Evolutionary conservation across 2,113 vertebrate species (phyloP), one percentile per base, ranked within the genome.

Genomic region (Thamnaconus septentrionalis): DNA sequence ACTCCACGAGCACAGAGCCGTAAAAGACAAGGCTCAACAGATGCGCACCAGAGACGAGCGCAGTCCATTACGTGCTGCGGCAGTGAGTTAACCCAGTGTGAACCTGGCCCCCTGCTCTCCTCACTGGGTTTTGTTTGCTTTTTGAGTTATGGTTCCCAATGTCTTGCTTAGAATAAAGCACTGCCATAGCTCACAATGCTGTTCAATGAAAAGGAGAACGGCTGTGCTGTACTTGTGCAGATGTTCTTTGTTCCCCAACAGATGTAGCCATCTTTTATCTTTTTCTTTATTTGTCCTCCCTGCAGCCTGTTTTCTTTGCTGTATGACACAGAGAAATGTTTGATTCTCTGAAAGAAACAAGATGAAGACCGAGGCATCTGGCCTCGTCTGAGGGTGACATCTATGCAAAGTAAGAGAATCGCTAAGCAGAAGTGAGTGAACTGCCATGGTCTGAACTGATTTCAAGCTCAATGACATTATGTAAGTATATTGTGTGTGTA

Each of bases 61-160:
- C 88, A 89, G 84, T 86, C 82, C 80, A 86, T 89, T 91, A 11
- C 59, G 71, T 64, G 77, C 73, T n/a, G 73, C 82, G 76, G 86
- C 87, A 88, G 76, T 74, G 60, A 66, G 71, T 61, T 55, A 46
- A 46, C 48, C 48, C n/a, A 63, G 78, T 48, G 54, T 69, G 56
- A 54, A 18, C 79, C 64, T 70, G 66, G 59, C 70, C 41, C 63
- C 68, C 68, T 56, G 39, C 64, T 8, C 72, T 66, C 72, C 52
- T 64, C 68, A 4, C 1, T 12, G 63, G 76, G 4, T 81, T 87
- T 85, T 87, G 83, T 85, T 62, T 75, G 49, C 11, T 31, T 51
- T 31, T 52, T 81, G 85, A 88, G 66, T 88, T 86, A 88, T 69
- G 70, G 73, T 71, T 66, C 18, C 7, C 43, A 56, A 51, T 6